A percentile compares a stretch with the other conserved stretches of the same genome.
Conservation (phyloP, 2,888 invertebrate genomes). For the Tridacna gigas region DNA sequence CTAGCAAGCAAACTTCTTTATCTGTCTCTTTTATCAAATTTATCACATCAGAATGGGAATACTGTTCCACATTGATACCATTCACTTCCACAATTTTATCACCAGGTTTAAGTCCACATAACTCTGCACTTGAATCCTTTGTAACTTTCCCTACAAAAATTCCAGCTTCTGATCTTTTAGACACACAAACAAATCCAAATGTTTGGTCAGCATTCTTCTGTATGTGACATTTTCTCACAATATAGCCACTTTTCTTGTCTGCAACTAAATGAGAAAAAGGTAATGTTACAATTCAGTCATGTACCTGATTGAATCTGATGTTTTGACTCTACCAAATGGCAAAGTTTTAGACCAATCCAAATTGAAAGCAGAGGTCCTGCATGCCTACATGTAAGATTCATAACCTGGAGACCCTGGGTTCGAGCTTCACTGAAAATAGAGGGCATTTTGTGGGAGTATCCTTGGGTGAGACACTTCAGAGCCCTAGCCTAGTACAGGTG, state of each 20-base stretch:
- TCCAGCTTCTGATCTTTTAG: background rate
- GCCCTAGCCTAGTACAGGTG: too few relatives aligned
- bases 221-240: background rate
- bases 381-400: too few relatives aligned
- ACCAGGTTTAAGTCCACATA: background rate
- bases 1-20: background rate
- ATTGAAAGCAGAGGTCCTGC: too few relatives aligned
- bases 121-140: background rate
- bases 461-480: too few relatives aligned
- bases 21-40: background rate
- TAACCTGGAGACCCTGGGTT: too few relatives aligned
- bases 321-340: too few relatives aligned
- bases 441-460: too few relatives aligned
- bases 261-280: background rate
- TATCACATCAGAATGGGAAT: background rate
- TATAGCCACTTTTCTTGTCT: background rate
- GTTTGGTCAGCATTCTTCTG: background rate
- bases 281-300: too few relatives aligned
- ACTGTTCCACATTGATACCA: background rate
- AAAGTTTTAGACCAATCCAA: too few relatives aligned
- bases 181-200: constrained; percentile 7
- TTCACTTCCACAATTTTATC: constrained; percentile 17
- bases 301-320: too few relatives aligned
- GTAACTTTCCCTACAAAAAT: constrained; percentile 3
- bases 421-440: too few relatives aligned